Base-by-base conservation (phyloP, 53 echinoderm and acorn worm species). In the Glandiceps talaboti region DNA sequence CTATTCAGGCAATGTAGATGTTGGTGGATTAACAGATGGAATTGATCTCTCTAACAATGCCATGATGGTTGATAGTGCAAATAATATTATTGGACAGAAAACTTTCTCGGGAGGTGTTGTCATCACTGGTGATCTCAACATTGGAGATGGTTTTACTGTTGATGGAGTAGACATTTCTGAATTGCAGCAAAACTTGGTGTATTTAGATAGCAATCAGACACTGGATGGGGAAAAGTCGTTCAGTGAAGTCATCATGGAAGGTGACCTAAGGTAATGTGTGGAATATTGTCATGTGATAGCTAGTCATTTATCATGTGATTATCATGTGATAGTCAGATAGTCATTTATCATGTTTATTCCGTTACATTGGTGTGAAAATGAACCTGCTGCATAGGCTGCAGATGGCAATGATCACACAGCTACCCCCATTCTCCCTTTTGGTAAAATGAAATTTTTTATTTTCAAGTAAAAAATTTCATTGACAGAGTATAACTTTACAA, bases 131-230 rank as follows among this genome's bases (percentile, higher is more conserved):
- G 79, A 77, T 14, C 80, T 97, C 29, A 76, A 82, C 77, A 87
- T 93, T 84, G 76, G 75, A 73, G 32, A 75, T 14, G 27, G 30
- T 30, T 85, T 80, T 29, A 81, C 79, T 29, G 82, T 95, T 45
- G 87, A 92, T 33, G 88, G 87, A 27, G 88, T 92, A 74, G 95
- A 95, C 79, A 72, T 95, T 0, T 95, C 95, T 1, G 95, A 86
- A 29, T 91, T 82, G 88, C 32, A 79, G 30, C 1, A 25, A 25
- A 83, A 77, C 74, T 86, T 92, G 1, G 89, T 78, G 64, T 20
- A 45, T 45, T 6, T 45, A 12, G 6, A 6, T 45, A 20, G 20
- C 20, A 20, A 45, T 45, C 6, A 6, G 6, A 20, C 20, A 12
- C 6, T 45, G 6, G 6, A 6, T 12, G 64, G 64, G 20, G 20